phyloP scores from a whole-genome alignment of 2,113 vertebrate species.

The Hipposideros armiger region DNA sequence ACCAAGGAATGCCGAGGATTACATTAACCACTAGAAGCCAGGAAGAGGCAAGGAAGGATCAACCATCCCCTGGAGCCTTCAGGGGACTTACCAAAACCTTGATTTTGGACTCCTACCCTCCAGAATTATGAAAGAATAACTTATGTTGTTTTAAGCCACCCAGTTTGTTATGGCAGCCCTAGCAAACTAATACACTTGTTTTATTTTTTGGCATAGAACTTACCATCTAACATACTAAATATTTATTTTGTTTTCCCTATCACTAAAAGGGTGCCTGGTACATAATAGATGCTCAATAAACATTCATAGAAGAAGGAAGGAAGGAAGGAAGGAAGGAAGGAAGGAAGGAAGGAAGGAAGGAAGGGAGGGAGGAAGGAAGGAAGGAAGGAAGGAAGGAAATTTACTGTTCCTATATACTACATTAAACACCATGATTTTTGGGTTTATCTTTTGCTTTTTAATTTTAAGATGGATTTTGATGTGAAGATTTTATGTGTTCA shows the following conservation, averaged over 20 bases:
- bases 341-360: neutral
- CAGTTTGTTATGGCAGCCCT: neutral
- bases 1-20: neutral
- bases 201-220: neutral
- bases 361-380: neutral
- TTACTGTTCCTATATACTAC: neutral
- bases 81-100: neutral
- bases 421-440: neutral
- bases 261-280: neutral
- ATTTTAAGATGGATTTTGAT: constrained; percentile 51
- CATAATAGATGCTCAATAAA: neutral
- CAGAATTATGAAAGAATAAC: neutral
- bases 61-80: neutral
- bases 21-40: neutral
- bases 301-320: neutral
- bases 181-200: neutral
- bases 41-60: neutral
- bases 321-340: neutral
- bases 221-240: neutral
- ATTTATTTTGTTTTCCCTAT: neutral
- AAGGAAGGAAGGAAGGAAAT: neutral
- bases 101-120: neutral
- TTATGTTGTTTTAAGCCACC: constrained; percentile 9
- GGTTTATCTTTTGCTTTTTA: constrained; percentile 32
- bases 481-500: constrained; percentile 1